Conservation (phyloP, 2,888 invertebrate genomes). For the Teleiodes luculella region DNA sequence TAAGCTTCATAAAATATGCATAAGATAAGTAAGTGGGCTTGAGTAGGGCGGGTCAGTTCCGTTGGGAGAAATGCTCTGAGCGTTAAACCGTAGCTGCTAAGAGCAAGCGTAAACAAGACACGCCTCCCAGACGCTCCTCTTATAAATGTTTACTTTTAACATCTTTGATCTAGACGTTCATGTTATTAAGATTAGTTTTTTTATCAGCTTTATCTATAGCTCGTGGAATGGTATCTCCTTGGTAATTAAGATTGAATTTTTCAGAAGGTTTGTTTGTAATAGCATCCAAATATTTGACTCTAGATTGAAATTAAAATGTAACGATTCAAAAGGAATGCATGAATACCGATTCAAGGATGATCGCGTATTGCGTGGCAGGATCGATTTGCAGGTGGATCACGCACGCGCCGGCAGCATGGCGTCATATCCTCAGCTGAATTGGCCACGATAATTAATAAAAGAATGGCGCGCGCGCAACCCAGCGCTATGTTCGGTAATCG, state of each 20-base stretch:
- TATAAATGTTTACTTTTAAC: not conserved
- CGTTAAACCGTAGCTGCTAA: not conserved
- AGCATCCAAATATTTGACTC: too few species aligned
- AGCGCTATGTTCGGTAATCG: slow-evolving; percentile 65
- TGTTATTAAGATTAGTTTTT: not conserved
- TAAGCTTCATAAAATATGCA: too few species aligned
- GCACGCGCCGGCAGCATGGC: slow-evolving; percentile 62
- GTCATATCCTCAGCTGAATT: slow-evolving; percentile 75
- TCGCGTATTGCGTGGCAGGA: slow-evolving; percentile 58
- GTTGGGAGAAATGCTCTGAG: not conserved
- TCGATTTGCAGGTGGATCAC: slow-evolving; percentile 70
- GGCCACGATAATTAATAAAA: slow-evolving; percentile 74
- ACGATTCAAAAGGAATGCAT: slow-evolving; percentile 1
- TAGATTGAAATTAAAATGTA: not conserved
- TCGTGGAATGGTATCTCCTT: too few species aligned
- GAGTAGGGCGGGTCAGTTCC: slow-evolving; percentile 9
- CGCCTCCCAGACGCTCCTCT: not conserved
- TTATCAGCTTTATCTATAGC: too few species aligned
- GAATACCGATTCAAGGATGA: slow-evolving; percentile 66
- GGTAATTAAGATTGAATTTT: too few species aligned
- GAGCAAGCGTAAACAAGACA: slow-evolving; percentile 3
- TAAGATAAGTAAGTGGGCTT: not conserved
- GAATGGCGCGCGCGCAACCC: slow-evolving; percentile 62
- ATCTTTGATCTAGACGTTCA: not conserved
- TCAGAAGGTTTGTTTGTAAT: too few species aligned